Percentiles rank a stretch among this genome's conserved stretches.
These are phyloP conservation scores for Microplitis mediator DNA, from an alignment of 1,140 invertebrate genomes.

Conservation along the genomic window DNA sequence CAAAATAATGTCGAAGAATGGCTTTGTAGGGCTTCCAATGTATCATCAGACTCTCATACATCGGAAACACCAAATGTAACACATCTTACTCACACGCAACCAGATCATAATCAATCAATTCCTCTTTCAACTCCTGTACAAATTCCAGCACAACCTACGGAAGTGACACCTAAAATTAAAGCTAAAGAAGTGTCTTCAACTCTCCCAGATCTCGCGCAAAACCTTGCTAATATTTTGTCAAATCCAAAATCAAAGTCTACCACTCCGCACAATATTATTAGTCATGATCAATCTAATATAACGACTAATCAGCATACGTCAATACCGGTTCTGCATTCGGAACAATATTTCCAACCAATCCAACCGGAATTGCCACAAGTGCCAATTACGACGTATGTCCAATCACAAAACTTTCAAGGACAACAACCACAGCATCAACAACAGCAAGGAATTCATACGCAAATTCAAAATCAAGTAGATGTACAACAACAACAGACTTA, in stretches of 20 bases:
- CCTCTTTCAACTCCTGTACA: constrained; percentile 24
- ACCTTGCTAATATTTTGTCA: constrained; percentile 59
- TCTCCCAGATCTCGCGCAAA: constrained; percentile 57
- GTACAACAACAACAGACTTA: background rate
- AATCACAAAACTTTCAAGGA: constrained; percentile 41
- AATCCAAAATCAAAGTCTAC: constrained; percentile 58
- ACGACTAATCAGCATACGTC: constrained; percentile 29
- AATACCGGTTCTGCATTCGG: constrained; percentile 42
- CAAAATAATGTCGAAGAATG: constrained; percentile 48
- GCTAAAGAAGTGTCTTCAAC: constrained; percentile 58
- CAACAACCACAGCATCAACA: constrained; percentile 19
- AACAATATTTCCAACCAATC: constrained; percentile 56
- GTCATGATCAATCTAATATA: constrained; percentile 36
- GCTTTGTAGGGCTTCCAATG: constrained; percentile 54
- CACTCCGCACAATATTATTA: constrained; percentile 42
- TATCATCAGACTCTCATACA: constrained; percentile 54
- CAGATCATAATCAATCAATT: constrained; percentile 29
- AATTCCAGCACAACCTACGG: constrained; percentile 33
- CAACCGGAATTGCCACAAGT: constrained; percentile 48
- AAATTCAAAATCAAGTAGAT: background rate
- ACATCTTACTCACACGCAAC: constrained; percentile 8
- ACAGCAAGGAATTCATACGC: background rate
- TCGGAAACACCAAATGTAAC: constrained; percentile 38
- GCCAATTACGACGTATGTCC: constrained; percentile 35
- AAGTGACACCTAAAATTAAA: constrained; percentile 51